Conservation (phyloP, 1,140 invertebrate genomes). For the Tetranychus urticae region DNA sequence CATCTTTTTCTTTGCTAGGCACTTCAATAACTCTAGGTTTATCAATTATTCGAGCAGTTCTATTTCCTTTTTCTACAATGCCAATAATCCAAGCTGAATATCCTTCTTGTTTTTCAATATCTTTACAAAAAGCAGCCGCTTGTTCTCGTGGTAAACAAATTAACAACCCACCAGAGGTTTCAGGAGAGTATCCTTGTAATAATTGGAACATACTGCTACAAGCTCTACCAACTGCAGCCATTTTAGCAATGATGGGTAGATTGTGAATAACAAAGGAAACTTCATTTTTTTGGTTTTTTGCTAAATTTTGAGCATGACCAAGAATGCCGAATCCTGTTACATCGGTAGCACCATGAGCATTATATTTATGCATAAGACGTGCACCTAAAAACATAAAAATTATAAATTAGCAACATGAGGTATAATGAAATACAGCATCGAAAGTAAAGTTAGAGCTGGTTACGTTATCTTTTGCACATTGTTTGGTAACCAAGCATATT, state of each 20-base stretch:
- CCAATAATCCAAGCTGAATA: slow-evolving; percentile 38
- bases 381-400: slow-evolving; percentile 22
- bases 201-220: slow-evolving; percentile 28
- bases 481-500: too few species aligned
- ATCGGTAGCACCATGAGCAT: slow-evolving; percentile 38
- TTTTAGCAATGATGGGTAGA: slow-evolving; percentile 37
- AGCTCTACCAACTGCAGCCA: slow-evolving; percentile 29
- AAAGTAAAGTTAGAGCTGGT: too few species aligned
- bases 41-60: slow-evolving; percentile 86
- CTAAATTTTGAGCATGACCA: slow-evolving; percentile 38
- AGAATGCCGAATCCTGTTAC: slow-evolving; percentile 40
- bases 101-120: slow-evolving; percentile 30
- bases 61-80: slow-evolving; percentile 88
- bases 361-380: slow-evolving; percentile 36
- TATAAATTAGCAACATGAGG: too few species aligned
- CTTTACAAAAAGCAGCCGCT: slow-evolving; percentile 34
- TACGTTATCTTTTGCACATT: too few species aligned
- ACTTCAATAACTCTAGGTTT: slow-evolving; percentile 95
- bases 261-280: slow-evolving; percentile 35
- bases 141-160: slow-evolving; percentile 30
- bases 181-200: slow-evolving; percentile 28
- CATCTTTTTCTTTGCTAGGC: slow-evolving; percentile 77
- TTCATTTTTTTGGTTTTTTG: slow-evolving; percentile 29
- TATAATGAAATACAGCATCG: too few species aligned
- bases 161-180: slow-evolving; percentile 33